phyloP scores from a whole-genome alignment of 35 echinoderm and acorn worm genomes.

The Heliocidaris erythrogramma region DNA sequence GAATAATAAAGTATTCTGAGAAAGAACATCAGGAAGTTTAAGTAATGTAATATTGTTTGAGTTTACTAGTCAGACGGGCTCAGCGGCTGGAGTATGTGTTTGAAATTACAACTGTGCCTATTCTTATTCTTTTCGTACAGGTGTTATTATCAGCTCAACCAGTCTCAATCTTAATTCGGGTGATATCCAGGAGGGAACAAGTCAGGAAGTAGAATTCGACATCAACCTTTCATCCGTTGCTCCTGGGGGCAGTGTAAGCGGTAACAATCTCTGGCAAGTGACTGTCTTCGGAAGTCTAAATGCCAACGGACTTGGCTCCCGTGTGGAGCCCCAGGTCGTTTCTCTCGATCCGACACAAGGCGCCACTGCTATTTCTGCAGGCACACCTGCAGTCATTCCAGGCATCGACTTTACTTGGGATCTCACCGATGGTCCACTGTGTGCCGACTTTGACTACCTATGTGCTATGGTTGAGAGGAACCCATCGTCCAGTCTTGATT shows the following conservation, averaged over 20 bases:
- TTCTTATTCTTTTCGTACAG: slow-evolving; percentile 1
- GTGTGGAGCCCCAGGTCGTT: not conserved
- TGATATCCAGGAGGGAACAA: slow-evolving; percentile 12
- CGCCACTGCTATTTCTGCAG: slow-evolving; percentile 30
- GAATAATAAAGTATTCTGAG: too few relatives aligned
- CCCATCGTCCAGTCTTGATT: slow-evolving; percentile 35
- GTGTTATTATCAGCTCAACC: slow-evolving; percentile 61
- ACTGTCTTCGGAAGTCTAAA: slow-evolving; percentile 59
- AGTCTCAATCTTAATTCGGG: slow-evolving; percentile 3
- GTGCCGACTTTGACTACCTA: slow-evolving; percentile 62
- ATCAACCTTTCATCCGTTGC: slow-evolving; percentile 56
- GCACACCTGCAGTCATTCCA: not conserved
- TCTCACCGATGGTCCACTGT: slow-evolving; percentile 40
- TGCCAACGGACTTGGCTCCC: slow-evolving; percentile 34
- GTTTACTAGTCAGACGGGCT: too few relatives aligned
- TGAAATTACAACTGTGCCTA: too few relatives aligned
- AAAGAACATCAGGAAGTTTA: too few relatives aligned
- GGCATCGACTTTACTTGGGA: slow-evolving; percentile 17
- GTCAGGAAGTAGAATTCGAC: not conserved
- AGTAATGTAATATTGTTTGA: too few relatives aligned
- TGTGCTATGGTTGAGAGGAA: slow-evolving; percentile 62
- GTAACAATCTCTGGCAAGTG: slow-evolving; percentile 53
- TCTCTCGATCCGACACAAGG: not conserved
- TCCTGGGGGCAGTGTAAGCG: slow-evolving; percentile 54
- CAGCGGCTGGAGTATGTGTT: too few relatives aligned